Base-by-base conservation (phyloP, 2,888 invertebrate species). In the Phragmatobia fuliginosa region DNA sequence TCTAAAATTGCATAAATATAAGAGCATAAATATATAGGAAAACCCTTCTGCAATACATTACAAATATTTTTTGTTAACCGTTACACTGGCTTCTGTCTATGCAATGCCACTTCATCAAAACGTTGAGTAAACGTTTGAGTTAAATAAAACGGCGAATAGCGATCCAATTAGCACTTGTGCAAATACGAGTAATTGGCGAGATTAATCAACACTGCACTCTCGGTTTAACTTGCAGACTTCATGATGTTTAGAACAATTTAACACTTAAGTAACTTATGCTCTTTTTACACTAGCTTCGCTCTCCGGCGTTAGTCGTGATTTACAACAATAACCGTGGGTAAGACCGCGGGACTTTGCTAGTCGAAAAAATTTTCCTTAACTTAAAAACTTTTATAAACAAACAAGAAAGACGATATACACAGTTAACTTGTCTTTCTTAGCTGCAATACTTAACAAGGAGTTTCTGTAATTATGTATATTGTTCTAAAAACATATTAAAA, bases 181-280 rank as follows among this genome's bases (percentile, higher is more conserved):
- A 92, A 93, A 92, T 89, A 90, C 74, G 85, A 81, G 88, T 91
- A 92, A 92, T 92, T 90, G 91, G 85, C 67, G 76, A 83, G 88
- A 86, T 88, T 90, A 89, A 91, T 91, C 82, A 89, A 83, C 84
- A 74, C 78, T 75, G 76, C 74, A 71, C 60, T 49, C 14, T 49
- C 45, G n/a, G 10, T 8, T 49, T n/a, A 49, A 21, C 45, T 49
- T 21, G 49, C 16, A 65, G 33, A 16, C 32, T 45, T 33, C 33
- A 41, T 60, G 66, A 33, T 60, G 33, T 60, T 58, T 59, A 32
- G 41, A 59, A 64, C 45, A 7, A 8, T n/a, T 49, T 49, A 49
- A n/a, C 41, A 18, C 21, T n/a, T 21, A 45, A 7, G 3, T 14
- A 41, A n/a, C n/a, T n/a, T n/a, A n/a, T n/a, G n/a, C n/a, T n/a